A percentile compares a stretch with the other conserved stretches of the same genome.
Conservation (phyloP, 1,140 invertebrate genomes). For the Spodoptera litura region DNA sequence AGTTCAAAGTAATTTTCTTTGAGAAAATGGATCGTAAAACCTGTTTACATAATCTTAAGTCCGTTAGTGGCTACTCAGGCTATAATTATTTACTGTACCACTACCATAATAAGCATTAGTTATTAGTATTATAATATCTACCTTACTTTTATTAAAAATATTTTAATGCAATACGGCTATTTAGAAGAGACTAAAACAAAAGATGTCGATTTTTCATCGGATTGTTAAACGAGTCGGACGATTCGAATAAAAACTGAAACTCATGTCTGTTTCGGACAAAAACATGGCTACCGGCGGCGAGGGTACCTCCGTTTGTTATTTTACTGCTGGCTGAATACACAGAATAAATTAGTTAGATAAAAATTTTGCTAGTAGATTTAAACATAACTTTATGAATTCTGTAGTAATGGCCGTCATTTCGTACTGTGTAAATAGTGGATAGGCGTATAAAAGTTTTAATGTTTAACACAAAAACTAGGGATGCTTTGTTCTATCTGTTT, state of each 20-base stretch:
- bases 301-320: conserved; percentile 25
- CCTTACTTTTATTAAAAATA: too few relatives aligned
- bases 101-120: background rate
- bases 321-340: conserved; percentile 34
- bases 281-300: conserved; percentile 17
- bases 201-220: conserved; percentile 65
- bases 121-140: background rate
- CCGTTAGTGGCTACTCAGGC: background rate
- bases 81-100: conserved; percentile 7
- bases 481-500: background rate
- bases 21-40: conserved; percentile 33
- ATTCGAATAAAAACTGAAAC: conserved; percentile 61
- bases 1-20: conserved; percentile 18
- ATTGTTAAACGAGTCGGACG: conserved; percentile 65
- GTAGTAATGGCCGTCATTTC: conserved; percentile 12
- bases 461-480: background rate
- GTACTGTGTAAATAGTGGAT: background rate
- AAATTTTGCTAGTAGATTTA: conserved; percentile 8
- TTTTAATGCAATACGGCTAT: background rate
- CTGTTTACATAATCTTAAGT: conserved; percentile 2
- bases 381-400: conserved; percentile 31
- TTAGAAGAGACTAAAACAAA: conserved; percentile 27
- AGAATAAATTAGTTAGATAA: conserved; percentile 27
- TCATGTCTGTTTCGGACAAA: conserved; percentile 64
- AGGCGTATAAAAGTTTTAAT: background rate